Conservation (phyloP, 2,888 invertebrate species). For the Leptinotarsa juncta region DNA sequence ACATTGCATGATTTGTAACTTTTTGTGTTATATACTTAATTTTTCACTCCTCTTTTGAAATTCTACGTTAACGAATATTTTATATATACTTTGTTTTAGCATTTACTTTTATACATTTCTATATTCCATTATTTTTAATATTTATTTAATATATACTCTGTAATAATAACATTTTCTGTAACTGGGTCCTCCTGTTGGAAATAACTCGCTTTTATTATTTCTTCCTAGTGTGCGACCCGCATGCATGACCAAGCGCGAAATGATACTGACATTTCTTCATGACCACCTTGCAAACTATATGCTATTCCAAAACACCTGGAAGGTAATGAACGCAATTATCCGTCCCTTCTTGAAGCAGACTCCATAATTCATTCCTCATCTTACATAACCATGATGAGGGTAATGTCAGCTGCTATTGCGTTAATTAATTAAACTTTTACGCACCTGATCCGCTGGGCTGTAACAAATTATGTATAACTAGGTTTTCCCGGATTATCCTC, state of each 20-base stretch:
- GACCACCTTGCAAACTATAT: constrained; percentile 10
- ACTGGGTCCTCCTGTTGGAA: too few species aligned
- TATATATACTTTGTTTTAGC: too few species aligned
- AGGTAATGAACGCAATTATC: constrained; percentile 3
- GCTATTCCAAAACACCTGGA: constrained; percentile 9
- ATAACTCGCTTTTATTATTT: too few species aligned
- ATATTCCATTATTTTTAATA: too few species aligned
- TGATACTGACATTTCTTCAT: neutral
- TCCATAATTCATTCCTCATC: constrained; percentile 33
- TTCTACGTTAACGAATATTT: too few species aligned
- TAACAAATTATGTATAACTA: constrained; percentile 15
- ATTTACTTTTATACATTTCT: too few species aligned
- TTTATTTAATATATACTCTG: too few species aligned
- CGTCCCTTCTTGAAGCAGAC: neutral
- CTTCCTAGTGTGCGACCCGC: too few species aligned
- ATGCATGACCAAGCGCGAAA: neutral
- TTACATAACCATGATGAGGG: constrained; percentile 35
- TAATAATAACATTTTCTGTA: too few species aligned
- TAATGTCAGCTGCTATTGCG: constrained; percentile 36
- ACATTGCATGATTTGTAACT: too few species aligned
- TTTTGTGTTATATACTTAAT: too few species aligned
- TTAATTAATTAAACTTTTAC: constrained; percentile 39
- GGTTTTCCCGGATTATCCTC: constrained; percentile 8
- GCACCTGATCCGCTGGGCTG: constrained; percentile 34
- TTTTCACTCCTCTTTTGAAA: too few species aligned